These are phyloP conservation scores for Urophycis tenuis DNA, from an alignment of 2,797 vertebrate species.

Conservation along the genomic window DNA sequence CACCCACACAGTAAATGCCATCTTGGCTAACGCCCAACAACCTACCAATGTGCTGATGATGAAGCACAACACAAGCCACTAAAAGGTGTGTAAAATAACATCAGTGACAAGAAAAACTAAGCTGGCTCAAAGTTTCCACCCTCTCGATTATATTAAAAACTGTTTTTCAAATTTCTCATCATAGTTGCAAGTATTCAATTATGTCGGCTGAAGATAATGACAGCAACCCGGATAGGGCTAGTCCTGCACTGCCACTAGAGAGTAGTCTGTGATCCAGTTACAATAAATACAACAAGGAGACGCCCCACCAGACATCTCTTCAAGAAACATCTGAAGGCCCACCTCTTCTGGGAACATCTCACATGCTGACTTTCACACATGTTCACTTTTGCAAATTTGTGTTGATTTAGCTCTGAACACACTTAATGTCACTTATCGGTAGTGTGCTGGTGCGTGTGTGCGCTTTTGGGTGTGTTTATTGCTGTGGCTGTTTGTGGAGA, in stretches of 20 bases:
- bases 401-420: too few species aligned
- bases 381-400: too few species aligned
- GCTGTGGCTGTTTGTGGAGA: background rate
- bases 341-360: background rate
- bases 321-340: background rate
- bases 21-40: slow-evolving; percentile 6
- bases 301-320: background rate
- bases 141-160: background rate
- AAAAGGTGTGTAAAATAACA: background rate
- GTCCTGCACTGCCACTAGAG: background rate
- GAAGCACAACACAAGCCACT: background rate
- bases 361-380: background rate
- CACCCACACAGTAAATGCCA: slow-evolving; percentile 33
- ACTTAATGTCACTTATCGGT: background rate
- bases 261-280: background rate
- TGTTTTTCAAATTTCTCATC: too few species aligned
- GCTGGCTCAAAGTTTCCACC: background rate
- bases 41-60: background rate
- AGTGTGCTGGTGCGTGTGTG: background rate
- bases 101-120: background rate
- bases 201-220: background rate
- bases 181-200: background rate
- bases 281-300: background rate
- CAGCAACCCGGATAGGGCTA: background rate
- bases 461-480: background rate